Conservation (phyloP, 2,888 invertebrate species). For the Amaurobius ferox region DNA sequence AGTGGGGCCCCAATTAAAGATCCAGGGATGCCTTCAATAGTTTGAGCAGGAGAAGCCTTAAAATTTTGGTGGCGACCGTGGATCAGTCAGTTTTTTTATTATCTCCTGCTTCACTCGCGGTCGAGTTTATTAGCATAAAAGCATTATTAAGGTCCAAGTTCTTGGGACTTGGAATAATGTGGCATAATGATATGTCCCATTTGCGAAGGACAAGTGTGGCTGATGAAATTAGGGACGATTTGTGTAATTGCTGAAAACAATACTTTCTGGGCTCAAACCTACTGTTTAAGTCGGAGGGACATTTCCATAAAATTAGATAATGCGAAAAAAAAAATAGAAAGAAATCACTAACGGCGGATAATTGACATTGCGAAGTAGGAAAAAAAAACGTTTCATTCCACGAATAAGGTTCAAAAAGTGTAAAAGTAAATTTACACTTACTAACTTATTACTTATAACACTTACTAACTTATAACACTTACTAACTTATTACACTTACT, state of each 20-base stretch:
- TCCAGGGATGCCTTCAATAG: neutral
- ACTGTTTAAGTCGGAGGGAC: constrained; percentile 3
- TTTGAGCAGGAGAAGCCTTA: constrained; percentile 8
- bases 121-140: constrained; percentile 62
- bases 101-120: constrained; percentile 4
- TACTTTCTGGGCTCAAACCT: constrained; percentile 9
- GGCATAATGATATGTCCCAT: constrained; percentile 38
- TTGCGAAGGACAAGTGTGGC: neutral
- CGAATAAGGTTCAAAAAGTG: no score
- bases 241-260: constrained; percentile 62
- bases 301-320: neutral
- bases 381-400: no score
- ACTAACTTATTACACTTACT: no score
- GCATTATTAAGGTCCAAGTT: constrained; percentile 28
- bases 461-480: no score
- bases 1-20: constrained; percentile 51
- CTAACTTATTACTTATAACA: no score
- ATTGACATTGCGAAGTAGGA: no score
- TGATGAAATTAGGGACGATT: constrained; percentile 33
- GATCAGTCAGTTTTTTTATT: neutral
- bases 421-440: no score
- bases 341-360: no score
- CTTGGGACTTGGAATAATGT: constrained; percentile 24
- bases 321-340: no score
- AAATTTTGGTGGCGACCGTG: constrained; percentile 21